Evolutionary conservation across 2,113 vertebrate species (phyloP), one percentile per base, ranked within the genome.

Genomic region (Thalassoma bifasciatum): DNA sequence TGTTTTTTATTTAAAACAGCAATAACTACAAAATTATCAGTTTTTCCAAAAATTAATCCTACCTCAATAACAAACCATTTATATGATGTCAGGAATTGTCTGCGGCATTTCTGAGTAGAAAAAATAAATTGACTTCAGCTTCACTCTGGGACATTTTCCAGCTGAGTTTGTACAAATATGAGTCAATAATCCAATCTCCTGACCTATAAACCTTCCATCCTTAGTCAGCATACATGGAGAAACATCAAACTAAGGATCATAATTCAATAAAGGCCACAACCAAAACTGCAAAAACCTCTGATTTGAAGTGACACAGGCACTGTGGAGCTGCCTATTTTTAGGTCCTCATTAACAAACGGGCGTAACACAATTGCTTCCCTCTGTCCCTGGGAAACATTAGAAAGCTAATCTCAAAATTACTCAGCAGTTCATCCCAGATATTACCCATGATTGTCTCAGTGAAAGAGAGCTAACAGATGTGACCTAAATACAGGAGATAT

Each of bases 381-480:
- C 88, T 85, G 80, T 83, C 89, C 75, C 85, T 66, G 75, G 63
- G 82, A 71, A 88, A 89, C 86, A 80, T 90, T 84, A 92, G 77
- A 88, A 87, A 80, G 72, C 78, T 91, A 92, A 93, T 91, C 88
- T 91, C 51, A 86, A 92, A 94, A 93, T 94, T 66, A 72, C 88
- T 60, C 75, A n/a, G 67, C 72, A 91, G 70, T 91, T 91, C 82
- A 81, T 85, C 75, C 76, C 75, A 87, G 76, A 91, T 85, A 90
- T 90, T 79, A 38, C 80, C 75, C 63, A 75, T 90, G 83, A 90
- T 91, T 90, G 66, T 81, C 63, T 90, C 10, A 85, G 66, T 88
- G 84, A 88, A 61, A 67, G 70, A 77, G 72, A 82, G 77, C 74
- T 75, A 83, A 86, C 92, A 93, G 90, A 91, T 93, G 91, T 92